These are phyloP conservation scores for Rutilus rutilus DNA, from an alignment of 2,113 vertebrate genomes.

Conservation along the genomic window DNA sequence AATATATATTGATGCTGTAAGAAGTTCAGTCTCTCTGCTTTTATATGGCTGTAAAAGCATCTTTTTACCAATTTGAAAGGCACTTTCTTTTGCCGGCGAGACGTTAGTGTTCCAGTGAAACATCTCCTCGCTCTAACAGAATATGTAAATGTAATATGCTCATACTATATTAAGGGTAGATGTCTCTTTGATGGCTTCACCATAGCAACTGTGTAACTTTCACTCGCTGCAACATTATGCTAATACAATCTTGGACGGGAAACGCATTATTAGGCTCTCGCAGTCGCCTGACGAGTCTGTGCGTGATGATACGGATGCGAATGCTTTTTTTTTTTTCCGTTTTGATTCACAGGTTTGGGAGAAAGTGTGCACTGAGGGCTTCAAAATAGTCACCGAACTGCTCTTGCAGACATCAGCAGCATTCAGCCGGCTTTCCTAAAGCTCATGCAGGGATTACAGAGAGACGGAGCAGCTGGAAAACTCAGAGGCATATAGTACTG, in stretches of 20 bases:
- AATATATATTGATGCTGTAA: neutral
- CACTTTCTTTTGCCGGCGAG: neutral
- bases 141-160: conserved; percentile 37
- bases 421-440: neutral
- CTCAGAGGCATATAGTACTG: neutral
- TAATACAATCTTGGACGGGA: neutral
- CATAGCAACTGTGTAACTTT: conserved; percentile 36
- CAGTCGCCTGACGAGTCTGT: neutral
- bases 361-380: neutral
- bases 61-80: conserved; percentile 28
- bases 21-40: neutral
- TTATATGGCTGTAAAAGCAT: neutral
- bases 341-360: neutral
- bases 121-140: conserved; percentile 3
- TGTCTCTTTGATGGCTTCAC: conserved; percentile 40
- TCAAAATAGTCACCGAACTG: neutral
- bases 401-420: neutral
- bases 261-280: conserved; percentile 11
- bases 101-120: neutral
- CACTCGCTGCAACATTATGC: conserved; percentile 19
- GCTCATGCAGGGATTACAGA: neutral
- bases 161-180: conserved; percentile 21
- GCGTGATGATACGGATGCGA: neutral
- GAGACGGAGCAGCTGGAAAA: neutral
- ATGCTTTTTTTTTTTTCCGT: neutral